Evolutionary conservation across 1,140 invertebrate genomes (phyloP), one percentile per base, ranked within the genome.

Genomic region (Drosophila trapezifrons): DNA sequence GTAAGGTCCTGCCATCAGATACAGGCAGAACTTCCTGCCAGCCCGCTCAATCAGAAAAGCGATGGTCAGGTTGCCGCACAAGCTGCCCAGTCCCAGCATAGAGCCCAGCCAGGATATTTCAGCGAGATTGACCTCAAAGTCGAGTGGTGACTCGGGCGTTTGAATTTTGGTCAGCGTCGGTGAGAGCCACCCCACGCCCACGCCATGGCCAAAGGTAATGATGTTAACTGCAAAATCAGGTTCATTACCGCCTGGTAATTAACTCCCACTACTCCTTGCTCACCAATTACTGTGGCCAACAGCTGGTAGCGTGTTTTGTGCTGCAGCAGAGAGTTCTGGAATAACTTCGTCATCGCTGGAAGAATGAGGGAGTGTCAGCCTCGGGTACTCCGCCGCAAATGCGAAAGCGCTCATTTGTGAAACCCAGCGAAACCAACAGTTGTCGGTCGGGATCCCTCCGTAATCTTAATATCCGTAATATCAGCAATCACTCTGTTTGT

Each of bases 171-270:
- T 62, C 0, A 91, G 35, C 0, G 83, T 93, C 0, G 93, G 93
- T 0, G 93, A 93, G 0, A 93, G 65, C 93, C 93, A 93, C 5
- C 92, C 93, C 17, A 93, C 78, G 17, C 92, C 92, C 12, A 93
- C 83, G 7, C 93, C 93, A 76, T 93, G 92, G 0, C 90, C 87
- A 52, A 93, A 92, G 4, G 92, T 92, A 13, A 93, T 91, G 25
- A 93, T 89, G 32, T 92, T 93, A 0, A 92, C 93, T 93, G 38
- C 12, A 18, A 42, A 17, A 17, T 10, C 0, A 4, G 0, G 5
- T 1, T 6, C 15, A 22, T 46, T 25, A 10, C 38, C 7, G 8
- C 0, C 8, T 2, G 2, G n/a, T 0, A 7, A 29, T 29, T 29
- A 47, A 29, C 6, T 10, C 5, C 3, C 12, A 20, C 5, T 15